phyloP scores from a whole-genome alignment of 1,140 invertebrate species.

The Drosophila pallidifrons region DNA sequence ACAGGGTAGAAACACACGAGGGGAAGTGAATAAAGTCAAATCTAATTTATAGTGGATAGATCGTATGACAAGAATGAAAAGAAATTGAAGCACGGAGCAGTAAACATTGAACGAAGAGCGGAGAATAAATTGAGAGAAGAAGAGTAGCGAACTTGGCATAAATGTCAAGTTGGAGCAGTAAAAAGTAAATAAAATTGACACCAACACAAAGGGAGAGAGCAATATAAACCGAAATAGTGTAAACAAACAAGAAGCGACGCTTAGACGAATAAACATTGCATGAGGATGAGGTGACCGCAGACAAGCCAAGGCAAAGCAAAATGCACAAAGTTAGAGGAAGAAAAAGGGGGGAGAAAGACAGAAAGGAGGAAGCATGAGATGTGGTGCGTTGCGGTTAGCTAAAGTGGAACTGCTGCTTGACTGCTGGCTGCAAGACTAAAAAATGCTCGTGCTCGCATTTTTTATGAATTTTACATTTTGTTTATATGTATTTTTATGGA shows the following conservation, averaged over 20 bases:
- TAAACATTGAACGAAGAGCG: not conserved
- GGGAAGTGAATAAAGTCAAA: not conserved
- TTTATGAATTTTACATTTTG: slow-evolving; percentile 72
- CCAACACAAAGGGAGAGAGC: slow-evolving; percentile 47
- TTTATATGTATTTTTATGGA: slow-evolving; percentile 66
- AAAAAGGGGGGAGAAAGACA: not conserved
- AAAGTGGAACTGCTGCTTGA: slow-evolving; percentile 21
- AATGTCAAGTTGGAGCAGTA: slow-evolving; percentile 63
- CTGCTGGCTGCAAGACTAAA: slow-evolving; percentile 29
- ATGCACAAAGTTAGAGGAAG: slow-evolving; percentile 13
- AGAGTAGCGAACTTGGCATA: slow-evolving; percentile 38
- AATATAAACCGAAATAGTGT: slow-evolving; percentile 49
- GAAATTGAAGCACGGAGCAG: not conserved
- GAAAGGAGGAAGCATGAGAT: not conserved
- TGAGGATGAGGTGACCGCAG: slow-evolving; percentile 37
- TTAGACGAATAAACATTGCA: slow-evolving; percentile 73
- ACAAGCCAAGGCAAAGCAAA: slow-evolving; percentile 18
- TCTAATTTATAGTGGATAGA: slow-evolving; percentile 14
- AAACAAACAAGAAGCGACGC: slow-evolving; percentile 67
- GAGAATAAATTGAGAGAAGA: not conserved
- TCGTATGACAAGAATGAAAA: slow-evolving; percentile 14
- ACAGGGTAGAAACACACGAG: not conserved
- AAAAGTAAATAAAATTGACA: slow-evolving; percentile 68
- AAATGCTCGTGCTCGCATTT: slow-evolving; percentile 43
- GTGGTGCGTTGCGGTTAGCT: slow-evolving; percentile 24